Base-by-base conservation (phyloP, 2,888 invertebrate species). In the Elgonia sp. region DNA sequence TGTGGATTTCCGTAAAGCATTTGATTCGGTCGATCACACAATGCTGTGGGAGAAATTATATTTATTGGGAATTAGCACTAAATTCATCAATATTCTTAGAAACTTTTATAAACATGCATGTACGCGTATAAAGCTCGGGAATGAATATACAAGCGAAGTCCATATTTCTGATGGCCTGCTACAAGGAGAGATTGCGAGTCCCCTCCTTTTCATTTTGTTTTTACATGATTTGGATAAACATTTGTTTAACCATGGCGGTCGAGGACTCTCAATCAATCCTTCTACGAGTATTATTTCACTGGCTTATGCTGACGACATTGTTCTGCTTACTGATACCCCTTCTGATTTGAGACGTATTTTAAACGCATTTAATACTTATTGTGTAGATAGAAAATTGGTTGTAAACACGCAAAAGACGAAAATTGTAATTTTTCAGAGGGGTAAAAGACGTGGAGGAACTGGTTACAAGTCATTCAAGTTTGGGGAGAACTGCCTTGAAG, bases 1-100 rank as follows among this genome's bases (percentile, higher is more conserved):
- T n/a, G 67, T 67, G 8, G 67, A 67, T 46, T 67, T 67, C 20
- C 40, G 46, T 4, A 67, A 46, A n/a, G 67, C 67, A 4, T 67
- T 67, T 18, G 46, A 67, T 42, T 42, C 67, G n/a, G 20, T 67
- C 12, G 14, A 67, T 42, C 46, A 67, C 42, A 12, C 10, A 6
- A 67, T 63, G 16, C n/a, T 67, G 18, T 18, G 37, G 37, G 18
- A 18, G 5, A 67, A 67, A 42, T 42, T 67, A 8, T 7, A 18
- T 8, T 18, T 9, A 1, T 18, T 67, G 4, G 67, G 42, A 40
- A 39, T 67, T 1, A 18, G 42, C 20, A 42, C 42, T 9, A 67
- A 67, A 67, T 20, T 67, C 18, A n/a, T 37, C 14, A 67, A 67
- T 18, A 42, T 67, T 10, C 42, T 42, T 9, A 16, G 14, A 42